These are phyloP conservation scores for Macrotis lagotis DNA, from an alignment of 2,113 vertebrate genomes.

Conservation along the genomic window DNA sequence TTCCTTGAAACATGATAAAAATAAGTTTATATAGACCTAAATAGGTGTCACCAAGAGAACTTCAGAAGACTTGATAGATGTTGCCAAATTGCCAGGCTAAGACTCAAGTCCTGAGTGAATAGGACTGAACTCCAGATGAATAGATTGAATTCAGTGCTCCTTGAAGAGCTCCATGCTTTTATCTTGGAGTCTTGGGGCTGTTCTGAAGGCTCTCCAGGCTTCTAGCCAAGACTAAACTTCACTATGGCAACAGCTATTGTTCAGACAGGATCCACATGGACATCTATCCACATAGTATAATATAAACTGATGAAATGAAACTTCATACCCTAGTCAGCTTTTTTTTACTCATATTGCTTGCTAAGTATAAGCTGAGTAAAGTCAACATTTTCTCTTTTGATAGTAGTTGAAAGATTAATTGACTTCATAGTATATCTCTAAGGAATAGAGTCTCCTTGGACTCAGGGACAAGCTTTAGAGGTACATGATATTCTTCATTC, in stretches of 20 bases:
- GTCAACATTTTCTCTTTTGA: conserved; percentile 34
- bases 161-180: not conserved
- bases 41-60: not conserved
- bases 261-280: conserved; percentile 29
- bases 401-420: conserved; percentile 37
- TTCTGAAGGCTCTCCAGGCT: not conserved
- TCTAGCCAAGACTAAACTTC: conserved; percentile 27
- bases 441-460: conserved; percentile 21
- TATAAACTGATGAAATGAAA: conserved; percentile 41
- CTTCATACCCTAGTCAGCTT: conserved; percentile 1
- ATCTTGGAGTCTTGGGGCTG: not conserved
- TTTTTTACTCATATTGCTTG: conserved; percentile 22
- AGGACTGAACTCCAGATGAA: not conserved
- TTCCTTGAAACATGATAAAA: not conserved
- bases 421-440: conserved; percentile 12
- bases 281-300: conserved; percentile 8
- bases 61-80: not conserved
- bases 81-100: not conserved
- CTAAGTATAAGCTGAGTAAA: conserved; percentile 3
- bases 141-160: not conserved
- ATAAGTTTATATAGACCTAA: conserved; percentile 15
- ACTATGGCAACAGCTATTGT: conserved; percentile 15
- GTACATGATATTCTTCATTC: conserved; percentile 7
- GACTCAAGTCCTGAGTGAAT: not conserved
- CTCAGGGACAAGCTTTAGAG: conserved; percentile 15